Conservation (phyloP, 1,140 invertebrate species). For the Ooceraea biroi region DNA sequence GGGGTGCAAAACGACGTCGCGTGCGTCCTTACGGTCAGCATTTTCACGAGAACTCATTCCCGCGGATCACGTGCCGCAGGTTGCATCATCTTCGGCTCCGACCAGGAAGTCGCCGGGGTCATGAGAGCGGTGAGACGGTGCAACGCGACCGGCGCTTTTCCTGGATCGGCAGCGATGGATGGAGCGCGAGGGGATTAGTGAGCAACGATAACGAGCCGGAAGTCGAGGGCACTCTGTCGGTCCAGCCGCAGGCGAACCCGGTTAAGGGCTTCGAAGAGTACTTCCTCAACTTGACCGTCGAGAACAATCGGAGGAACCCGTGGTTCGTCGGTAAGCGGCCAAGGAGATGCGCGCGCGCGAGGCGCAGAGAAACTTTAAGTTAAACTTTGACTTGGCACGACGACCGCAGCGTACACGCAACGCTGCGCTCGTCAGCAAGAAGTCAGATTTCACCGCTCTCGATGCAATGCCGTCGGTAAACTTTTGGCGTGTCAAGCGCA, state of each 20-base stretch:
- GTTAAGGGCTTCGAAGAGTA: slow-evolving; percentile 95
- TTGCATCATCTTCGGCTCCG: slow-evolving; percentile 97
- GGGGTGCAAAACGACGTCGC: background rate
- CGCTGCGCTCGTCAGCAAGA: background rate
- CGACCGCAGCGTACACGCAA: background rate
- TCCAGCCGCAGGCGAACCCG: slow-evolving; percentile 95
- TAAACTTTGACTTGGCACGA: background rate
- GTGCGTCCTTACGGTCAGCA: background rate
- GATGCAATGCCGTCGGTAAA: slow-evolving; percentile 20
- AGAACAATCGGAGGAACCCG: slow-evolving; percentile 95
- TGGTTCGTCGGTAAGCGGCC: slow-evolving; percentile 95
- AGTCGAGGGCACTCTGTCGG: slow-evolving; percentile 96
- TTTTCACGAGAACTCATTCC: background rate
- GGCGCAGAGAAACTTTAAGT: background rate
- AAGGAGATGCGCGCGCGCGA: background rate
- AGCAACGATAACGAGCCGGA: slow-evolving; percentile 94
- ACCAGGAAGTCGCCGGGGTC: slow-evolving; percentile 97
- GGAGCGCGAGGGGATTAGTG: slow-evolving; percentile 95
- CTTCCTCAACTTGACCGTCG: slow-evolving; percentile 93
- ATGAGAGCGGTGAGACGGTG: slow-evolving; percentile 95
- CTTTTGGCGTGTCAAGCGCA: slow-evolving; percentile 1
- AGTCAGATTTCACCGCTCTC: background rate
- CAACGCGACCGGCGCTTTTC: slow-evolving; percentile 96
- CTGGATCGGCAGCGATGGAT: slow-evolving; percentile 98
- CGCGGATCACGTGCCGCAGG: slow-evolving; percentile 87